Percentiles rank a stretch among this genome's conserved stretches.
Conservation (phyloP, 1,140 invertebrate genomes). For the Bombus consobrinus region DNA sequence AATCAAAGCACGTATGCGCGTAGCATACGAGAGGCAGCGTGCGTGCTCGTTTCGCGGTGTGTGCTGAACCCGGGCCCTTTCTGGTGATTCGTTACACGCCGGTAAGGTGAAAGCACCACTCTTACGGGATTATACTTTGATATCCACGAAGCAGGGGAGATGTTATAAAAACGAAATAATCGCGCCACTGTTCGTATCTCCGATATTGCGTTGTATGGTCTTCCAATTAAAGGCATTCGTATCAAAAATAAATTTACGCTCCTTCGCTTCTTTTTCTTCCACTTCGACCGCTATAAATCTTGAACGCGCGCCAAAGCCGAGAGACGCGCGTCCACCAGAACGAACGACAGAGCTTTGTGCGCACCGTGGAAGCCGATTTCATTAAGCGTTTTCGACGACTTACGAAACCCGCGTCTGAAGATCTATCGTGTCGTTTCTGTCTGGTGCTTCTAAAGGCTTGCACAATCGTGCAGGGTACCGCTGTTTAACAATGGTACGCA, state of each 20-base stretch:
- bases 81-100: slow-evolving; percentile 70
- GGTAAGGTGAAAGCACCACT: slow-evolving; percentile 63
- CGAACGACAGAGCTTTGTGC: slow-evolving; percentile 2
- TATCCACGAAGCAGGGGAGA: slow-evolving; percentile 58
- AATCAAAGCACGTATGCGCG: slow-evolving; percentile 71
- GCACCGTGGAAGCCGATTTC: slow-evolving; percentile 9
- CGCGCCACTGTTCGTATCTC: slow-evolving; percentile 27
- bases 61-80: slow-evolving; percentile 58
- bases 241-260: slow-evolving; percentile 55
- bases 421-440: slow-evolving; percentile 16
- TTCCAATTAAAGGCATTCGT: slow-evolving; percentile 55
- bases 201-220: slow-evolving; percentile 39
- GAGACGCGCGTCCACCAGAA: not conserved
- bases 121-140: slow-evolving; percentile 70
- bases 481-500: slow-evolving; percentile 45
- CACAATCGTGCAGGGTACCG: slow-evolving; percentile 26
- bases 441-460: slow-evolving; percentile 25
- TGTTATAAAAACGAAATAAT: slow-evolving; percentile 55
- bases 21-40: slow-evolving; percentile 54
- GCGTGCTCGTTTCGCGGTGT: slow-evolving; percentile 59
- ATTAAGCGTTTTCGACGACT: slow-evolving; percentile 37
- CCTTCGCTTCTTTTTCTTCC: not conserved
- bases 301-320: not conserved
- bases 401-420: slow-evolving; percentile 28
- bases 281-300: slow-evolving; percentile 43